phyloP scores from a whole-genome alignment of 2,888 invertebrate species.

The Meliscaeva auricollis region DNA sequence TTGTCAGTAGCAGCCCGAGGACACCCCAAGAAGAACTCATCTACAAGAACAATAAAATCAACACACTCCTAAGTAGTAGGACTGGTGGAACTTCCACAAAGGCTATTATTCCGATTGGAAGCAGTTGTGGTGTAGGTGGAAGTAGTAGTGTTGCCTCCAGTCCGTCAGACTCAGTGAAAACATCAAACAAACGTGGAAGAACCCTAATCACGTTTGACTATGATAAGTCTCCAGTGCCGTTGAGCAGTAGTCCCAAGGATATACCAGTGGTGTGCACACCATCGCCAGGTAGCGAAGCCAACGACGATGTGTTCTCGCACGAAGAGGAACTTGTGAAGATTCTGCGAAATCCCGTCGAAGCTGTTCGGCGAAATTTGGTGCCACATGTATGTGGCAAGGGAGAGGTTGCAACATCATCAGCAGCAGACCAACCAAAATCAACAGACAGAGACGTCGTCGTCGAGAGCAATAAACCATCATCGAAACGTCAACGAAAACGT shows the following conservation, averaged over 20 bases:
- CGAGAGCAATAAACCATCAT: slow-evolving; percentile 43
- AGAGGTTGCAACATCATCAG: slow-evolving; percentile 77
- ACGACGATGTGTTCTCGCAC: slow-evolving; percentile 79
- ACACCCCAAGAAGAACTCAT: slow-evolving; percentile 81
- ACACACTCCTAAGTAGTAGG: slow-evolving; percentile 80
- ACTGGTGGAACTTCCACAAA: slow-evolving; percentile 76
- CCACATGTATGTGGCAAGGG: slow-evolving; percentile 91
- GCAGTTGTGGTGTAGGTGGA: slow-evolving; percentile 77
- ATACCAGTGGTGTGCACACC: slow-evolving; percentile 41
- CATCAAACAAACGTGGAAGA: slow-evolving; percentile 79
- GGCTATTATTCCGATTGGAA: slow-evolving; percentile 84
- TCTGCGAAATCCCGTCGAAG: slow-evolving; percentile 90
- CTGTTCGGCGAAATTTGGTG: slow-evolving; percentile 89
- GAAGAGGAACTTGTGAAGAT: slow-evolving; percentile 86
- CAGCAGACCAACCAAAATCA: slow-evolving; percentile 5
- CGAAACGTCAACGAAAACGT: slow-evolving; percentile 56
- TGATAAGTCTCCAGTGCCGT: slow-evolving; percentile 78
- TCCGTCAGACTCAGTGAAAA: slow-evolving; percentile 78
- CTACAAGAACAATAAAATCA: slow-evolving; percentile 82
- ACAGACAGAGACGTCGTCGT: slow-evolving; percentile 7
- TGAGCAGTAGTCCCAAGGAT: slow-evolving; percentile 43
- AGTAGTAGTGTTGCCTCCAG: slow-evolving; percentile 63
- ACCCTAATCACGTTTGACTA: slow-evolving; percentile 83
- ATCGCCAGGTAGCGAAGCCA: slow-evolving; percentile 43
- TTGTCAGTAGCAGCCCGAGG: slow-evolving; percentile 81